phyloP scores from a whole-genome alignment of 1,140 invertebrate species.

The Vanessa atalanta region DNA sequence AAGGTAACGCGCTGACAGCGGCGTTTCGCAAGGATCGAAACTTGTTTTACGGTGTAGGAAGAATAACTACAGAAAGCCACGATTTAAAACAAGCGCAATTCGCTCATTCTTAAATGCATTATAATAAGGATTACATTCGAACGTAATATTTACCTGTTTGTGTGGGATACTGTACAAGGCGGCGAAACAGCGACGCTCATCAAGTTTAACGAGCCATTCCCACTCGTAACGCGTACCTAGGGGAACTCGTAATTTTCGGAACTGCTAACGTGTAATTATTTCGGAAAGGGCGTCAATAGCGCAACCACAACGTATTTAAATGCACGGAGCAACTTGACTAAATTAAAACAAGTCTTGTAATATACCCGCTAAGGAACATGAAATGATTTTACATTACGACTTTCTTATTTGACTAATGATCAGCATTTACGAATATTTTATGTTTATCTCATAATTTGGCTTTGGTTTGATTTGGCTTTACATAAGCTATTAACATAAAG shows the following conservation, averaged over 20 bases:
- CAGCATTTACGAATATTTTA: too few species aligned
- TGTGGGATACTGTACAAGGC: conserved; percentile 32
- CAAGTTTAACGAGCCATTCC: conserved; percentile 79
- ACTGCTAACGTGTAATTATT: conserved; percentile 77
- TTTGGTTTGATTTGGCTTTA: too few species aligned
- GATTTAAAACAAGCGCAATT: conserved; percentile 14
- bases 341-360: conserved; percentile 28
- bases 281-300: conserved; percentile 69
- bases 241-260: conserved; percentile 69
- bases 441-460: too few species aligned
- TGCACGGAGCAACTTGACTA: conserved; percentile 20
- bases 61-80: conserved; percentile 25
- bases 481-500: too few species aligned
- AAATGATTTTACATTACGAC: not conserved
- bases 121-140: conserved; percentile 25
- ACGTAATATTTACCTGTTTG: conserved; percentile 2
- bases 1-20: conserved; percentile 34
- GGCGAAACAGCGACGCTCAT: conserved; percentile 65
- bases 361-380: conserved; percentile 4
- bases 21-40: conserved; percentile 41
- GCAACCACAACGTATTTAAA: conserved; percentile 34
- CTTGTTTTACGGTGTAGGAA: conserved; percentile 53
- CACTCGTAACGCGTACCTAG: conserved; percentile 44
- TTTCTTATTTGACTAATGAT: too few species aligned
- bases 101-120: conserved; percentile 19